These are phyloP conservation scores for Rutpela maculata DNA, from an alignment of 2,888 invertebrate species.

Conservation along the genomic window DNA sequence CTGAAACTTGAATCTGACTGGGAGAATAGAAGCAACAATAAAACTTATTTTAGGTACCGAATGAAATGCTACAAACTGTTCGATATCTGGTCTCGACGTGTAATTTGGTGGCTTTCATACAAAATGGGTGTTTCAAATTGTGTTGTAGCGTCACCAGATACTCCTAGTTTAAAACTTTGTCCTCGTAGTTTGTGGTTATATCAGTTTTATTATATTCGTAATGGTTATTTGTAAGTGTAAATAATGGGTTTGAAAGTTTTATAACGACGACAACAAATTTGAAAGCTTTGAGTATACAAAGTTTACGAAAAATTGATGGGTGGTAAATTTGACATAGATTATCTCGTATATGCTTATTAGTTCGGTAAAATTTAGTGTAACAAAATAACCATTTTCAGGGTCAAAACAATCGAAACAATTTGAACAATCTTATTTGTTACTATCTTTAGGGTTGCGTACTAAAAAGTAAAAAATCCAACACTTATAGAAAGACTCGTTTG, in stretches of 20 bases:
- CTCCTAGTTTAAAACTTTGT: slow-evolving; percentile 55
- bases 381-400: too few species aligned
- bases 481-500: too few species aligned
- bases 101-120: slow-evolving; percentile 61
- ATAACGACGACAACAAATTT: too few species aligned
- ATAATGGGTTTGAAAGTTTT: background rate
- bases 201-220: slow-evolving; percentile 47
- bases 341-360: too few species aligned
- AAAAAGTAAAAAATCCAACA: too few species aligned
- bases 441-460: too few species aligned
- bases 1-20: slow-evolving; percentile 24
- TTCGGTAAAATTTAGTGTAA: too few species aligned
- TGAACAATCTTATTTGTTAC: too few species aligned
- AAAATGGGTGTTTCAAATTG: slow-evolving; percentile 46
- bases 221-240: slow-evolving; percentile 1
- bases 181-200: slow-evolving; percentile 54
- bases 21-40: slow-evolving; percentile 50
- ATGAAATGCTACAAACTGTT: slow-evolving; percentile 58
- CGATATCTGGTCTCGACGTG: slow-evolving; percentile 62
- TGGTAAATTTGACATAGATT: too few species aligned
- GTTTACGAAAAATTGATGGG: too few species aligned
- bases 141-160: slow-evolving; percentile 54
- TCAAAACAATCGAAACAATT: too few species aligned
- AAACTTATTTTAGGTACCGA: slow-evolving; percentile 54
- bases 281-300: too few species aligned